Evolutionary conservation across 2,888 invertebrate species (phyloP), one percentile per base, ranked within the genome.

Genomic region (Eupithecia centaureata): DNA sequence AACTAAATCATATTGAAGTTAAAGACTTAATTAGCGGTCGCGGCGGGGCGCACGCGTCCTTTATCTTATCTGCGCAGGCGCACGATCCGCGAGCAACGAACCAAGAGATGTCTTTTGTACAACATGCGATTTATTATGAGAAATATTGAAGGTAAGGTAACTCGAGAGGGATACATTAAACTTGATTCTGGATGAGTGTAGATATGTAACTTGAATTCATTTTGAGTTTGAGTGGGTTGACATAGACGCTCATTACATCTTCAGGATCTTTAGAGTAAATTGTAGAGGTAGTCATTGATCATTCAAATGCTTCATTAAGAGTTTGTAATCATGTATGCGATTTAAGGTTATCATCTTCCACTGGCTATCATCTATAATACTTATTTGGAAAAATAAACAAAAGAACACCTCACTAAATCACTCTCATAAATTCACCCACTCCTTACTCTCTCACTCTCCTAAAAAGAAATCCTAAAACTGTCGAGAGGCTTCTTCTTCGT

Each of bases 1-100:
- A 86, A 82, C 78, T 80, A 84, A 84, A 85, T 86, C 84, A 82
- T 85, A 85, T 81, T 82, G 81, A 84, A 88, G 84, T 71, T 89
- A 90, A 92, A 89, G 92, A 89, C 88, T 92, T 92, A 93, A 93
- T 93, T 93, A 93, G 92, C 81, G 87, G 80, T 83, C 91, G 82
- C 91, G 83, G 82, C 88, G 86, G 89, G 91, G 85, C 85, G 86
- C 88, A 86, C 88, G 89, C 89, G 77, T 76, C 76, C 79, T 81
- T 82, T 87, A 87, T 90, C 91, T 91, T 90, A 91, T 91, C 91
- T 59, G 61, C 32, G 69, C 70, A 74, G 79, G 83, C 82, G 82
- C 88, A 82, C 83, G 84, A 85, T 82, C 79, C 81, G 80, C 72
- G 63, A 74, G 72, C 74, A 73, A 70, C 74, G 73, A 72, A 75